These are phyloP conservation scores for Apantesis nais DNA, from an alignment of 2,888 invertebrate species.

Conservation along the genomic window DNA sequence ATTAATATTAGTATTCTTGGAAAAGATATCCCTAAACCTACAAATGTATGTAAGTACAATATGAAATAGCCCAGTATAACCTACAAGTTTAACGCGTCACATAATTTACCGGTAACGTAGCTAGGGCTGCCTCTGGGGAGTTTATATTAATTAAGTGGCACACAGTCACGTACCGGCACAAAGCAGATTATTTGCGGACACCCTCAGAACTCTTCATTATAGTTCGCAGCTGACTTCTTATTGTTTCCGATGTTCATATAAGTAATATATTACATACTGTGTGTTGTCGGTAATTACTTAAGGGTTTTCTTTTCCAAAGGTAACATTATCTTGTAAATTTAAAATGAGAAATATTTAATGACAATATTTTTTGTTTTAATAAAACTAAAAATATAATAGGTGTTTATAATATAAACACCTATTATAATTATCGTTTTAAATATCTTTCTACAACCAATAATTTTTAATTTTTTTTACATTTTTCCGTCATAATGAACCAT, in stretches of 20 bases:
- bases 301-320: neutral
- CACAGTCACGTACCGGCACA: conserved; percentile 61
- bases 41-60: neutral
- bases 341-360: too few species aligned
- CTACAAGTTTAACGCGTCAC: conserved; percentile 20
- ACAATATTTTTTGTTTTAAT: too few species aligned
- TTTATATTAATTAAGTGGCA: conserved; percentile 66
- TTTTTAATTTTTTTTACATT: too few species aligned
- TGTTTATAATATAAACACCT: too few species aligned
- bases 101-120: conserved; percentile 35
- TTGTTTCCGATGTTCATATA: conserved; percentile 48
- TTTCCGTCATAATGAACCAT: too few species aligned
- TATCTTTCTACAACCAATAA: too few species aligned
- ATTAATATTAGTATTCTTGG: neutral
- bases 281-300: neutral
- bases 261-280: neutral
- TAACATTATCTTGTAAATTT: neutral
- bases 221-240: conserved; percentile 45
- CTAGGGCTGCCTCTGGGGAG: conserved; percentile 50
- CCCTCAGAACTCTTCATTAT: conserved; percentile 58
- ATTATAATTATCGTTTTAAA: too few species aligned
- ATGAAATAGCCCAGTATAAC: neutral
- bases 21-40: neutral
- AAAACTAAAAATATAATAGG: too few species aligned
- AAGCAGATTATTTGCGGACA: conserved; percentile 66